phyloP scores from a whole-genome alignment of 2,888 invertebrate species.

The Yponomeuta plumbellus region DNA sequence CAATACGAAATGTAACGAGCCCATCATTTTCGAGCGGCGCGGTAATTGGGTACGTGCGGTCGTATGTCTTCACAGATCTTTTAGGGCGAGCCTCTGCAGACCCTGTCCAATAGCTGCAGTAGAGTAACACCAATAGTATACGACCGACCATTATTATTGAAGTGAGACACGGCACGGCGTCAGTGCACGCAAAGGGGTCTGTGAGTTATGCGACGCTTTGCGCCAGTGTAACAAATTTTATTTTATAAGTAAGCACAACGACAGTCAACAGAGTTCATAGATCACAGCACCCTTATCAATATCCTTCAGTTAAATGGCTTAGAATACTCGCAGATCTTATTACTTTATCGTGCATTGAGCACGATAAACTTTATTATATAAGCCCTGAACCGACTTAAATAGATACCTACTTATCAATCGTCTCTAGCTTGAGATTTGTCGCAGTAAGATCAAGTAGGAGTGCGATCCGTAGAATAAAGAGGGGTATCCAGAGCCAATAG shows the following conservation, averaged over 20 bases:
- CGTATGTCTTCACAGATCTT: constrained; percentile 74
- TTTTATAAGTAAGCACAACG: constrained; percentile 59
- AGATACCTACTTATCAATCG: too few relatives aligned
- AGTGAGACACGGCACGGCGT: constrained; percentile 85
- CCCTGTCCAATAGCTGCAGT: constrained; percentile 69
- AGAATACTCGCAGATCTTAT: too few relatives aligned
- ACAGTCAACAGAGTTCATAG: constrained; percentile 26
- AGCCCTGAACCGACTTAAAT: too few relatives aligned
- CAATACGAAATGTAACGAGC: constrained; percentile 86
- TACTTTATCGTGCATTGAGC: too few relatives aligned
- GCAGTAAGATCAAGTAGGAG: too few relatives aligned
- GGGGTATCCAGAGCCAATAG: too few relatives aligned
- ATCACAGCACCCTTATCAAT: too few relatives aligned
- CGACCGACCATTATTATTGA: constrained; percentile 78
- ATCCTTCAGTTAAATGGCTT: too few relatives aligned
- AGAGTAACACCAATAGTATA: constrained; percentile 82
- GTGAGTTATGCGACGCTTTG: constrained; percentile 81
- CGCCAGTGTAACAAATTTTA: constrained; percentile 83
- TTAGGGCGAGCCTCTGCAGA: constrained; percentile 34
- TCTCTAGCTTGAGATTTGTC: too few relatives aligned
- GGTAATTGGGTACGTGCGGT: constrained; percentile 91
- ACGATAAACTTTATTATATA: too few relatives aligned
- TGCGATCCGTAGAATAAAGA: too few relatives aligned
- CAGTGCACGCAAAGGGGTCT: constrained; percentile 87
- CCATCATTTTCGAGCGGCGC: constrained; percentile 78